Evolutionary conservation across 2,113 vertebrate genomes (phyloP), one percentile per base, ranked within the genome.

Genomic region (Melozone crissalis): DNA sequence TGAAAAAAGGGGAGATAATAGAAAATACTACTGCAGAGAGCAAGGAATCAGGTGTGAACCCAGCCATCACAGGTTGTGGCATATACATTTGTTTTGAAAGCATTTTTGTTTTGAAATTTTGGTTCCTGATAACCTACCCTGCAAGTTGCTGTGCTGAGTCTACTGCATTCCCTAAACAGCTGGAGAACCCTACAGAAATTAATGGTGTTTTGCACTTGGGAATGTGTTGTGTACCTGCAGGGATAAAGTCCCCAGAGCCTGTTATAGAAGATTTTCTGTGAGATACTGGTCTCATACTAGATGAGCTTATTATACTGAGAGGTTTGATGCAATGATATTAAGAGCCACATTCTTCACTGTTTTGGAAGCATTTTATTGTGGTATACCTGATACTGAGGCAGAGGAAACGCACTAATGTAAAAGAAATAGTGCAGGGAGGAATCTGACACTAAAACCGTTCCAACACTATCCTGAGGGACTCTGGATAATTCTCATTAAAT

Each of bases 401-500:
- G 24, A 72, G 58, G 74, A 92, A 90, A 87, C 75, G 62, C 54
- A 57, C 10, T 13, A 28, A 51, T 88, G 31, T 87, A 84, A 83
- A 92, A 89, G 46, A 73, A 90, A 77, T 31, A 68, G 14, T 35
- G 18, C 86, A 49, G 82, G 54, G 73, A 83, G 81, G 73, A 96
- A 85, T 91, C 51, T 58, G 67, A 7, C 37, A 76, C 31, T 73
- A 44, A 90, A 75, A 54, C 47, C 72, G 35, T 73, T 94, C 69
- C 51, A 63, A 24, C 51, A 66, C 11, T 87, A 79, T 84, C 44
- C 77, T 73, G 63, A 61, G n/a, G 39, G 72, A 83, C 63, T 90
- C 61, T 88, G 67, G 66, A 78, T 86, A 91, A 33, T 88, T 93
- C n/a, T 82, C n/a, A 66, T 59, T 74, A 65, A 94, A 76, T 65